Conservation (phyloP, 2,888 invertebrate species). For the Yponomeuta plumbellus region DNA sequence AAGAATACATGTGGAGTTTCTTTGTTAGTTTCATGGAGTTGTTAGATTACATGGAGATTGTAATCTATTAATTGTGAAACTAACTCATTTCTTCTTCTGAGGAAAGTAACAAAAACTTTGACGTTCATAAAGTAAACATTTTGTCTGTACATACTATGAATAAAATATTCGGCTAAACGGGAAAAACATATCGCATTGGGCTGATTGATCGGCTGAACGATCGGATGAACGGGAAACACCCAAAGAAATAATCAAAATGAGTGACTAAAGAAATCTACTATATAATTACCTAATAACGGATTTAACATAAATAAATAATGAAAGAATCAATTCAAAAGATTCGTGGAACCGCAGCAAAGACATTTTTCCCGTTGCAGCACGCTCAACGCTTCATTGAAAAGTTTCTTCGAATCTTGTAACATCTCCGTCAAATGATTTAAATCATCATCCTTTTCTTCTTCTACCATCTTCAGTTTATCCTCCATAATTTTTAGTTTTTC, state of each 20-base stretch:
- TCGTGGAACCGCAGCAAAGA: slow-evolving; percentile 34
- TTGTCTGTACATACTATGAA: no score
- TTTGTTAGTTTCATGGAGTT: no score
- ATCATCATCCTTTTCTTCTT: slow-evolving; percentile 79
- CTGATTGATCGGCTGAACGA: no score
- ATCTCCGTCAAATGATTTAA: slow-evolving; percentile 71
- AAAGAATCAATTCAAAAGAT: not conserved
- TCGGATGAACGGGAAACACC: no score
- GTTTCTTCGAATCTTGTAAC: slow-evolving; percentile 74
- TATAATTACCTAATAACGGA: not conserved
- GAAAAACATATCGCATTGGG: no score
- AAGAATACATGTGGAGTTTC: no score
- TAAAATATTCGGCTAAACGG: no score
- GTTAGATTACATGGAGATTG: no score
- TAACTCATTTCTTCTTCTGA: no score
- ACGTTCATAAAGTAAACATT: no score
- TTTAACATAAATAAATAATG: not conserved
- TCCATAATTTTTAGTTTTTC: slow-evolving; percentile 81
- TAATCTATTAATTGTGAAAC: no score
- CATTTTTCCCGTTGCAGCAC: slow-evolving; percentile 65
- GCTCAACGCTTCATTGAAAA: slow-evolving; percentile 71
- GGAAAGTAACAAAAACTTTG: no score
- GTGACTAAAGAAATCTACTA: not conserved
- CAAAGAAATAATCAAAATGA: not conserved
- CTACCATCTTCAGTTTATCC: slow-evolving; percentile 78